Evolutionary conservation across 1,140 invertebrate species (phyloP).

Genomic region (Phortica variegata): DNA sequence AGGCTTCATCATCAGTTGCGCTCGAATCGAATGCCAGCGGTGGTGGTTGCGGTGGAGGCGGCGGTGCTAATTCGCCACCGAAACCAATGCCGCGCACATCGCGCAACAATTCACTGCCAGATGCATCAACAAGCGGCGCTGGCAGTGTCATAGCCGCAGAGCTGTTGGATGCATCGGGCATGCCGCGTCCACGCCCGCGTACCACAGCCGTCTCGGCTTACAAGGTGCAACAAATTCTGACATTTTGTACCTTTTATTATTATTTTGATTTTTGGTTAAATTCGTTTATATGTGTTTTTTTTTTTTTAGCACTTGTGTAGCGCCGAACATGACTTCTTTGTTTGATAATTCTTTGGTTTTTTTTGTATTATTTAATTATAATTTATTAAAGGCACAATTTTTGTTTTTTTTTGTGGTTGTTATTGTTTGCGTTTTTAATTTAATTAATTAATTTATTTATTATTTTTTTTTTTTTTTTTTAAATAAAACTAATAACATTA

Average conservation of each 20-base stretch:
- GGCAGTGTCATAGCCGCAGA: constrained; percentile 11
- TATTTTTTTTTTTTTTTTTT: not conserved
- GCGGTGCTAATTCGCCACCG: constrained; percentile 61
- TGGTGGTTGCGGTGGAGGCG: constrained; percentile 26
- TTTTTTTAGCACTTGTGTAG: not conserved
- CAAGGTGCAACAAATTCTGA: constrained; percentile 37
- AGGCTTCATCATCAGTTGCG: constrained; percentile 33
- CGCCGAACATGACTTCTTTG: no score
- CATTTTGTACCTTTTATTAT: not conserved
- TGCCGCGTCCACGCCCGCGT: constrained; percentile 70
- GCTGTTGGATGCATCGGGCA: constrained; percentile 34
- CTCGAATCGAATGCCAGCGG: constrained; percentile 36
- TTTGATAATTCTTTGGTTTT: no score
- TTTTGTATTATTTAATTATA: constrained; percentile 5
- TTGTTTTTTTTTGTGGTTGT: not conserved
- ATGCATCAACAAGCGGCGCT: constrained; percentile 32
- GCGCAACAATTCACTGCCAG: constrained; percentile 66
- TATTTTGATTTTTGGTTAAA: not conserved
- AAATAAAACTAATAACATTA: no score
- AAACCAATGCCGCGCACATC: constrained; percentile 74
- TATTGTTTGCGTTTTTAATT: not conserved
- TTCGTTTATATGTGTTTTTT: no score
- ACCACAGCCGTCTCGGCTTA: constrained; percentile 64
- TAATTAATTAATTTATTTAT: not conserved
- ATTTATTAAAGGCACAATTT: constrained; percentile 4